A percentile compares a stretch with the other conserved stretches of the same genome.
These are phyloP conservation scores for Portunus trituberculatus DNA, from an alignment of 1,140 invertebrate species.

Conservation along the genomic window DNA sequence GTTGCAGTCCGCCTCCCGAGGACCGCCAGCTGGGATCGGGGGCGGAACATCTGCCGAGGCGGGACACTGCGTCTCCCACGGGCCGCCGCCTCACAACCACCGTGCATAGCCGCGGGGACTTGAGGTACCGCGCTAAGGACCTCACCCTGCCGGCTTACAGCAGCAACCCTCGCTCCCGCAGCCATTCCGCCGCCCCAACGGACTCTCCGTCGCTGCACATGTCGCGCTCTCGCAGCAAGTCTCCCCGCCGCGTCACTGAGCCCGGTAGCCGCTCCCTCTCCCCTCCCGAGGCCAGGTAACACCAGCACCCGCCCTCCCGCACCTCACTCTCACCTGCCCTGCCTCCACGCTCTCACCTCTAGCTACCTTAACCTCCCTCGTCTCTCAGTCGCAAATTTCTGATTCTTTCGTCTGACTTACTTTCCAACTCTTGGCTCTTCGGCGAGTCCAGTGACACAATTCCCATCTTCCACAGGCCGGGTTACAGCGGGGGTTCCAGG, in stretches of 20 bases:
- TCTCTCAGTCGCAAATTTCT: slow-evolving; percentile 30
- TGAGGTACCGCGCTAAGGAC: slow-evolving; percentile 74
- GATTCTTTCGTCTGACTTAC: slow-evolving; percentile 35
- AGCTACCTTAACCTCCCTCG: background rate
- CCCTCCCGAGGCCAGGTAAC: slow-evolving; percentile 87
- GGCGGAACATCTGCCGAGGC: slow-evolving; percentile 83
- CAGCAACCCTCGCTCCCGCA: slow-evolving; percentile 80
- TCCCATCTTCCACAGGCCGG: slow-evolving; percentile 34
- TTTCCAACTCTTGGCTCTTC: background rate
- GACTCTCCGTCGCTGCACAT: slow-evolving; percentile 84
- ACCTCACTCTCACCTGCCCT: slow-evolving; percentile 52
- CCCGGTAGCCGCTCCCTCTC: slow-evolving; percentile 87
- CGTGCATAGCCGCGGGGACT: slow-evolving; percentile 80
- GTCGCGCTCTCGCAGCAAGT: slow-evolving; percentile 81
- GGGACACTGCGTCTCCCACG: slow-evolving; percentile 87
- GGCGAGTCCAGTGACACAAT: background rate
- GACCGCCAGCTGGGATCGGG: slow-evolving; percentile 81
- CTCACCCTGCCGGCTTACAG: slow-evolving; percentile 58
- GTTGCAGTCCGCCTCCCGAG: slow-evolving; percentile 84
- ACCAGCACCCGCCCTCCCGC: slow-evolving; percentile 45
- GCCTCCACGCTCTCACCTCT: slow-evolving; percentile 23
- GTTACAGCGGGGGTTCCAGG: slow-evolving; percentile 64
- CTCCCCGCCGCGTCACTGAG: slow-evolving; percentile 83
- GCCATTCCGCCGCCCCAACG: slow-evolving; percentile 89
- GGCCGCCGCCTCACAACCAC: slow-evolving; percentile 86